A percentile compares a stretch with the other conserved stretches of the same genome.
These are phyloP conservation scores for Peucedramus taeniatus DNA, from an alignment of 2,113 vertebrate species.

Conservation along the genomic window DNA sequence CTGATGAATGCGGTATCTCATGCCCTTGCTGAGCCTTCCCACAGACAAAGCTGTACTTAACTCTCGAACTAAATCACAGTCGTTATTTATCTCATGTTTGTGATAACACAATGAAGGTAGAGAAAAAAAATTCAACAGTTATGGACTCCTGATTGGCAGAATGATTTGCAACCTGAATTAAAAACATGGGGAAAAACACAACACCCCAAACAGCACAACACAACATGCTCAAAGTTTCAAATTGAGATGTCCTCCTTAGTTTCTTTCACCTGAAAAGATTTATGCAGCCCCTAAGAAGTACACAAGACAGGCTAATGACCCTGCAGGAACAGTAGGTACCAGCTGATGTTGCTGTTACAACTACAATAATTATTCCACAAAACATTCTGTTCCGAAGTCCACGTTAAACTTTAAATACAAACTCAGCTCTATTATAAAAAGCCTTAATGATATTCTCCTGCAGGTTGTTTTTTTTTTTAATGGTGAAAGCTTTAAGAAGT, in stretches of 20 bases:
- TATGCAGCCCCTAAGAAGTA: neutral
- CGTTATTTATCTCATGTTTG: neutral
- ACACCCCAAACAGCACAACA: neutral
- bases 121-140: neutral
- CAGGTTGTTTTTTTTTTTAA: neutral
- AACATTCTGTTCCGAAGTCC: neutral
- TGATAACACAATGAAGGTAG: neutral
- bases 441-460: neutral
- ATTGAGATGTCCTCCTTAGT: neutral
- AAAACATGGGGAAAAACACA: accelerated
- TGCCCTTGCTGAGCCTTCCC: neutral
- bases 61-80: neutral
- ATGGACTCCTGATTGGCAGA: neutral
- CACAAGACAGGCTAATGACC: neutral
- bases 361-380: neutral
- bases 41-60: neutral
- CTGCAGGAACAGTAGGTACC: neutral
- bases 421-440: neutral
- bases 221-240: neutral
- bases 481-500: neutral
- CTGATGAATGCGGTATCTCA: neutral
- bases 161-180: neutral
- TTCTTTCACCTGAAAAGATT: neutral
- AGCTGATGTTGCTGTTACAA: neutral
- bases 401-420: neutral